Evolutionary conservation across 1,140 invertebrate genomes (phyloP), one percentile per base, ranked within the genome.

Genomic region (Nomia melanderi): DNA sequence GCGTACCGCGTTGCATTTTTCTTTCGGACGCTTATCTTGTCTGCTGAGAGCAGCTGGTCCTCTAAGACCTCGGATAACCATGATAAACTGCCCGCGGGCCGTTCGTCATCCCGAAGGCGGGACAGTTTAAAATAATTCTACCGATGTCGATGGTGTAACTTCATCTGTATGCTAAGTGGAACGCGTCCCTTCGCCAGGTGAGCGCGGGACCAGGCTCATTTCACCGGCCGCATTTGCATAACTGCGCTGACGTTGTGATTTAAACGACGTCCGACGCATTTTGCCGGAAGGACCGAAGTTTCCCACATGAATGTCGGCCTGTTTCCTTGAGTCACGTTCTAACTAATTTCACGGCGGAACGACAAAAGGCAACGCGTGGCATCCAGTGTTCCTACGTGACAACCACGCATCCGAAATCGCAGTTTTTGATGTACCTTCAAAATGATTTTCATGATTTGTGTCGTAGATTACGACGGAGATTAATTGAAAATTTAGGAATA

Each of bases 211-310:
- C 20, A 14, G 12, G 1, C 20, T 56, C 12, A 17, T 23, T 14
- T 14, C 4, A 20, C 14, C 17, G 9, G 23, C 23, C 0, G 1
- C 60, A 86, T 88, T 87, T 88, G 82, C 87, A 87, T 88, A 88
- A 83, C 72, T 64, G 73, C 31, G 69, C 54, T 33, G 54, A 66
- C 50, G 39, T 36, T 17, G 62, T 79, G 84, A 87, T 87, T 86
- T 83, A 83, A 66, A 77, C 44, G 76, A 83, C 74, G 41, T 69
- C 41, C 70, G 59, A 62, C 66, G 64, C 59, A 36, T 66, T n/a
- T 77, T 29, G 6, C 66, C 77, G 84, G 81, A 86, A 85, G 56
- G 25, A 47, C 17, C 47, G 66, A 81, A 86, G 80, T 83, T 75
- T 78, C 72, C 33, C 65, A 71, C 57, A 47, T 57, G 72, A 56